Percentiles rank a stretch among this genome's conserved stretches.
Conservation (phyloP, 2,888 invertebrate genomes). For the Loripinus fragilis region DNA sequence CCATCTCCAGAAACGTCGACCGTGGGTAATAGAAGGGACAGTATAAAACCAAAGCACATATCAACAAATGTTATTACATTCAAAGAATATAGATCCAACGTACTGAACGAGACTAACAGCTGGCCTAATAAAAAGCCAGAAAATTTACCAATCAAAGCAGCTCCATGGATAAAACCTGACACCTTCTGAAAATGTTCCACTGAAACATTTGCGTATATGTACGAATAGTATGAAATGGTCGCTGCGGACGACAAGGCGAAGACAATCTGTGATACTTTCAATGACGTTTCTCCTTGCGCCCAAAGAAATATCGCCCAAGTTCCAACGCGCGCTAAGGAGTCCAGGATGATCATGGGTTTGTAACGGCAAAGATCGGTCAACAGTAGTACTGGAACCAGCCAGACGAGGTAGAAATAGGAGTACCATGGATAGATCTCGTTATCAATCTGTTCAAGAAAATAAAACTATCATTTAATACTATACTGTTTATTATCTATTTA, state of each 20-base stretch:
- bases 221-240: conserved; percentile 96
- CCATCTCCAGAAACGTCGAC: too few species aligned
- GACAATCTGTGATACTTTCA: conserved; percentile 90
- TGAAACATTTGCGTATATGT: conserved; percentile 96
- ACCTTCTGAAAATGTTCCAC: conserved; percentile 90
- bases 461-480: too few species aligned
- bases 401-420: conserved; percentile 91
- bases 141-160: conserved; percentile 91
- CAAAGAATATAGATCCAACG: conserved; percentile 90
- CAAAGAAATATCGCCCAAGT: conserved; percentile 91
- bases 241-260: conserved; percentile 94
- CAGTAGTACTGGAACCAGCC: conserved; percentile 90
- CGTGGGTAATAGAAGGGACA: background rate
- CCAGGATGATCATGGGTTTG: conserved; percentile 93
- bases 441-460: conserved; percentile 34
- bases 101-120: conserved; percentile 87
- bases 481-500: too few species aligned
- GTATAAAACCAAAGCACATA: conserved; percentile 83
- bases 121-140: conserved; percentile 91
- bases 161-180: conserved; percentile 93
- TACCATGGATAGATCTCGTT: conserved; percentile 92
- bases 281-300: conserved; percentile 88
- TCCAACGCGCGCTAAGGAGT: conserved; percentile 84
- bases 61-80: conserved; percentile 92
- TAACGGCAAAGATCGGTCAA: conserved; percentile 92